phyloP scores from a whole-genome alignment of 2,113 vertebrate species.

The Lasiurus borealis region DNA sequence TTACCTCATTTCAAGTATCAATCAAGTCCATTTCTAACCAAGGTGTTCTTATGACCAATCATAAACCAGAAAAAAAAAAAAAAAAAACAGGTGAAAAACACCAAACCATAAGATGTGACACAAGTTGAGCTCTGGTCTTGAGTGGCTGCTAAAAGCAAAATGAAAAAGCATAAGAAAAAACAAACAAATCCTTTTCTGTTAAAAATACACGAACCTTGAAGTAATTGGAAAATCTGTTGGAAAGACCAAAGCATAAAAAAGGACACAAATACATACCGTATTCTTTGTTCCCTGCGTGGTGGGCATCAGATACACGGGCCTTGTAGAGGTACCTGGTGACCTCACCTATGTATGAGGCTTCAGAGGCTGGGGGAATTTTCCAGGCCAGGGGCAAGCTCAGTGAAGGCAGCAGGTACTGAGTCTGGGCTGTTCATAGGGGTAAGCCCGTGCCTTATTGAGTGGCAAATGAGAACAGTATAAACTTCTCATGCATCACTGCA shows the following conservation, averaged over 20 bases:
- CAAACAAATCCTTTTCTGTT: not conserved
- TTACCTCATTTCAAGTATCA: conserved; percentile 37
- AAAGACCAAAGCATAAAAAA: not conserved
- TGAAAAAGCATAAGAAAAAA: not conserved
- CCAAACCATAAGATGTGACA: not conserved
- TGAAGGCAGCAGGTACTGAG: not conserved
- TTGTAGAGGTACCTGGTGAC: not conserved
- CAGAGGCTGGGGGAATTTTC: not conserved
- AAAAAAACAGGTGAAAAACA: not conserved
- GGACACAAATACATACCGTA: not conserved
- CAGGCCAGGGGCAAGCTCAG: not conserved
- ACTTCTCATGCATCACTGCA: not conserved
- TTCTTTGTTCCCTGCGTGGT: not conserved
- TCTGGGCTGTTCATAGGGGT: not conserved
- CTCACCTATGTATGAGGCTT: not conserved
- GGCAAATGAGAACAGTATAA: not conserved
- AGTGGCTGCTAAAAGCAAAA: conserved; percentile 36
- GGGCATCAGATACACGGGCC: not conserved
- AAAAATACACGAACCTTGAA: not conserved
- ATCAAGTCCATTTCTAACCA: conserved; percentile 9
- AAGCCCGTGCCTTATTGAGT: not conserved
- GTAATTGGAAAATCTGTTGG: not conserved
- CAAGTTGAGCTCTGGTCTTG: not conserved
- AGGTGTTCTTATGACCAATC: not conserved
- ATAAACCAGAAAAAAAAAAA: not conserved